These are phyloP conservation scores for Coregonus ussuriensis DNA, from an alignment of 2,797 vertebrate genomes.

Conservation along the genomic window DNA sequence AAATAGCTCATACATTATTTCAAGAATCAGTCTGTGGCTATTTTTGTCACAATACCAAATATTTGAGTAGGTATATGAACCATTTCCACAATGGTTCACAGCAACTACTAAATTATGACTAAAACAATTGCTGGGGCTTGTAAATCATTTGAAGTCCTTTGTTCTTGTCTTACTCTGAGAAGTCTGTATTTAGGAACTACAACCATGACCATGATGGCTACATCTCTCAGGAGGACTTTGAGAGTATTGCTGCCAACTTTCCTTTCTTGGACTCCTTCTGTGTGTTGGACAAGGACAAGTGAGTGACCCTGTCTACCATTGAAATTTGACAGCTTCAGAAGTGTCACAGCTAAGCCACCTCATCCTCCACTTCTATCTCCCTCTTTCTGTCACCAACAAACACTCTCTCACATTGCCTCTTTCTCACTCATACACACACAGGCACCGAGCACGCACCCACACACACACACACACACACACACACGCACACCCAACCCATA, in stretches of 20 bases:
- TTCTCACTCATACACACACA: neutral
- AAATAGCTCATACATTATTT: neutral
- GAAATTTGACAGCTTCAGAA: neutral
- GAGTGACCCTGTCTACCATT: slow-evolving; percentile 63
- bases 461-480: neutral
- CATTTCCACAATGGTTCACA: neutral
- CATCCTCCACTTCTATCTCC: neutral
- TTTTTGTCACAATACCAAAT: neutral
- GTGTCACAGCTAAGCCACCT: neutral
- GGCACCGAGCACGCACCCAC: too few species aligned
- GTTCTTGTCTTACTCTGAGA: slow-evolving; percentile 34
- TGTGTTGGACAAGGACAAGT: slow-evolving; percentile 97
- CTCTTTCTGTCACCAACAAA: neutral
- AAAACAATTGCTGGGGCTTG: neutral
- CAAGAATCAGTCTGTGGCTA: neutral
- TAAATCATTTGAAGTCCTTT: neutral
- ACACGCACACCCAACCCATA: neutral
- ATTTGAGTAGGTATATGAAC: neutral
- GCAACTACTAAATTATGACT: neutral
- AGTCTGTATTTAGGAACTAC: slow-evolving; percentile 98
- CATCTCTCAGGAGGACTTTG: slow-evolving; percentile 96
- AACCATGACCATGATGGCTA: slow-evolving; percentile 94
- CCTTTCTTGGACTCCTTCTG: slow-evolving; percentile 97
- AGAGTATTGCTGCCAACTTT: slow-evolving; percentile 95
- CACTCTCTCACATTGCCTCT: neutral